Percentiles rank a stretch among this genome's conserved stretches.
Evolutionary conservation across 2,797 vertebrate species (phyloP).

Genomic region (Sylvia borin): DNA sequence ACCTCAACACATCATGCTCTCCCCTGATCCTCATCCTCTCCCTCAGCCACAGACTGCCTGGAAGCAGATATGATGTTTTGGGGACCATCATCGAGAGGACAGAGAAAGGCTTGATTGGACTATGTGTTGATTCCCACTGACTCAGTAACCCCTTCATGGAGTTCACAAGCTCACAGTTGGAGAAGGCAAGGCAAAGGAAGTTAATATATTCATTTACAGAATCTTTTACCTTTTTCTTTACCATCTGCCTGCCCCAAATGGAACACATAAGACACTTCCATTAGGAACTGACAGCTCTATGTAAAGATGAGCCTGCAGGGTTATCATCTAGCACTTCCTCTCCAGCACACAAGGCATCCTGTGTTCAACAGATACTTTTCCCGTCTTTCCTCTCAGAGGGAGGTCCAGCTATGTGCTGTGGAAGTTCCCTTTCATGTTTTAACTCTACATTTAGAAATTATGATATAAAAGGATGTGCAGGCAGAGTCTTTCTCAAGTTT

Average conservation of each 20-base stretch:
- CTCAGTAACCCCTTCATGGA: background rate
- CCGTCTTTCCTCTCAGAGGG: background rate
- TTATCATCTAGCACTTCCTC: background rate
- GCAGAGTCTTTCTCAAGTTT: background rate
- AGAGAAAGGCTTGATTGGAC: background rate
- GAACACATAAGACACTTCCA: background rate
- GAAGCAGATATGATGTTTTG: background rate
- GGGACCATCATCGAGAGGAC: accelerated
- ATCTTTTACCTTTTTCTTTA: background rate
- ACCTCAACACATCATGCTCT: background rate
- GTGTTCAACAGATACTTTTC: background rate
- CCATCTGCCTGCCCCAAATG: background rate
- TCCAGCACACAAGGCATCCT: background rate
- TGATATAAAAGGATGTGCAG: background rate
- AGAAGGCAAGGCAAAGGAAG: background rate
- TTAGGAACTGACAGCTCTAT: background rate
- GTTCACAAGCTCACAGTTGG: background rate
- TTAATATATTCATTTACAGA: background rate
- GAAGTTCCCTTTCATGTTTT: background rate
- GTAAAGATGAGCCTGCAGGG: background rate
- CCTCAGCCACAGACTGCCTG: background rate
- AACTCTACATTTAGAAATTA: background rate
- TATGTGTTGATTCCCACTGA: background rate
- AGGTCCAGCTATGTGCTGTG: background rate
- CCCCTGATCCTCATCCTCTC: too few relatives aligned